A percentile compares a stretch with the other conserved stretches of the same genome.
These are phyloP conservation scores for Plectropomus leopardus DNA, from an alignment of 2,113 vertebrate genomes.

Conservation along the genomic window DNA sequence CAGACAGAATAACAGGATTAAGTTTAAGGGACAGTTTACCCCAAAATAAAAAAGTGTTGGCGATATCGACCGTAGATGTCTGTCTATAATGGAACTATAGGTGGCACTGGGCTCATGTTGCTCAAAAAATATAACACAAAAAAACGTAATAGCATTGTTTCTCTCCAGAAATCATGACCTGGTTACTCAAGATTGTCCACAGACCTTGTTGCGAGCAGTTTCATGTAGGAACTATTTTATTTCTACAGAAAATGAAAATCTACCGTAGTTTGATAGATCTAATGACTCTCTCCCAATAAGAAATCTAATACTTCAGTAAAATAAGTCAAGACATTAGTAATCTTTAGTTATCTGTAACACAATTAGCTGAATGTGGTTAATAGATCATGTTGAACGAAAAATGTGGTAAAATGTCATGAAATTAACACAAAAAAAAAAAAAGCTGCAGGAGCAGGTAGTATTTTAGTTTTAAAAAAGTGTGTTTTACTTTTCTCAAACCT, in stretches of 20 bases:
- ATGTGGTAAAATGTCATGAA: constrained; percentile 36
- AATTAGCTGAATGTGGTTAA: constrained; percentile 29
- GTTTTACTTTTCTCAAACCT: neutral
- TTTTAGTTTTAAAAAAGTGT: neutral
- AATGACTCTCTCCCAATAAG: neutral
- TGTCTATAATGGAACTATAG: no score
- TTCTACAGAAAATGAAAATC: neutral
- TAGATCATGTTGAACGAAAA: constrained; percentile 22
- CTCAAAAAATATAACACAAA: no score
- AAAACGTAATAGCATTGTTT: no score
- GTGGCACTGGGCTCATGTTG: no score
- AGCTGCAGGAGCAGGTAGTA: neutral
- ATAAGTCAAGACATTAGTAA: constrained; percentile 19
- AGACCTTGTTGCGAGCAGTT: no score
- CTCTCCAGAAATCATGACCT: no score
- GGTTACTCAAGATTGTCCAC: no score
- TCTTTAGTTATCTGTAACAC: neutral
- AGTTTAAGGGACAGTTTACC: no score
- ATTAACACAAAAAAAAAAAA: neutral
- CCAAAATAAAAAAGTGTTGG: no score
- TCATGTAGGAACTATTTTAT: no score
- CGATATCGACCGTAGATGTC: no score
- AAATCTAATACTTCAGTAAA: neutral
- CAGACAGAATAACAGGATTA: no score
- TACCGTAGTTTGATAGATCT: neutral